Base-by-base conservation (phyloP, 2,888 invertebrate species). In the Platycnemis pennipes region DNA sequence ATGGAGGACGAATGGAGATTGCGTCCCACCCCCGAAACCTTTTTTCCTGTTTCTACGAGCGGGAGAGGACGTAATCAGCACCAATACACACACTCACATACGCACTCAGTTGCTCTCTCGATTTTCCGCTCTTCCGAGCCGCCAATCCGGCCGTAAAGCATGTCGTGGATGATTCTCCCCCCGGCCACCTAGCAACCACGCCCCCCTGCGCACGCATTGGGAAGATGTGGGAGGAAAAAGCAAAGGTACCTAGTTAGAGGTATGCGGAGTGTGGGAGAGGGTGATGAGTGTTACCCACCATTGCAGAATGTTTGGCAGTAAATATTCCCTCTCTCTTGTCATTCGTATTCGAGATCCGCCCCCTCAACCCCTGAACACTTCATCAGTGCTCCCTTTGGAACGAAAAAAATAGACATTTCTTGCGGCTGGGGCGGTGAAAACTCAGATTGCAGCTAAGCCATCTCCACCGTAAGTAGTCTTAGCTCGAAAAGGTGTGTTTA, bases 211-310 rank as follows among this genome's bases (percentile, higher is more conserved):
- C n/a, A n/a, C 26, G 37, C 11, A 16, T 31, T 13, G 77, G 77
- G 77, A 77, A 77, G 77, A 13, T 2, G 77, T 11, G 77, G 31
- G n/a, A 63, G 77, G 31, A 13, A n/a, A 69, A n/a, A 13, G 77
- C 37, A 11, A 2, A 37, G 77, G 77, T 37, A 77, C 31, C n/a
- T n/a, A n/a, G n/a, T n/a, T n/a, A 49, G 49, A 49, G 49, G 37
- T 13, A 77, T 13, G 31, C 69, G 77, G 77, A 7, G 77, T 77
- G 77, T 37, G 31, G 37, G 77, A 37, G 26, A 7, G 11, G 16
- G 31, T 77, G 77, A 77, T 77, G 77, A 77, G 77, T 77, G 77
- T 77, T n/a, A 37, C 77, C 13, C 37, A 77, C 77, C 77, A 77
- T 77, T 37, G 37, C 77, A 77, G 77, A 77, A 37, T 77, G 77